Conservation (phyloP, 2,113 vertebrate species). For the Actenoides hombroni region DNA sequence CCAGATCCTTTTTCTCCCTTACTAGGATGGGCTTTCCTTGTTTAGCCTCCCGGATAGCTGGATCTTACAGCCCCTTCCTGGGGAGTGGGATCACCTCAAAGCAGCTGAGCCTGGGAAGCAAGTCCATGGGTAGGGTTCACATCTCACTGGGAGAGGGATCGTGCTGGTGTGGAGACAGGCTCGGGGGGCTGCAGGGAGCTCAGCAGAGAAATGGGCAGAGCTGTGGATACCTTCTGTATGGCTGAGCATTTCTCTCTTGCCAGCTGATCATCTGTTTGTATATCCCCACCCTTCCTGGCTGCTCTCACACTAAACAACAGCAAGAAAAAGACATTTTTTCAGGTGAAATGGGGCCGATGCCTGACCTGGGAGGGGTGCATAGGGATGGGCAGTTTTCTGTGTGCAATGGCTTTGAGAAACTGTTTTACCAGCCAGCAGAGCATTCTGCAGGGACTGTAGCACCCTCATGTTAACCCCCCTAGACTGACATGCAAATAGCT, state of each 20-base stretch:
- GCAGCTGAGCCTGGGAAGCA: neutral
- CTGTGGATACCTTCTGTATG: neutral
- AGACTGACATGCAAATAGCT: rapidly evolving
- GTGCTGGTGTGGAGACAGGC: rapidly evolving
- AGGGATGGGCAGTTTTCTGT: neutral
- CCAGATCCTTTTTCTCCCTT: neutral
- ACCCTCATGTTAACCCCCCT: neutral
- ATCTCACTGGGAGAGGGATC: rapidly evolving
- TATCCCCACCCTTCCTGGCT: neutral
- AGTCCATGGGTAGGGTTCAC: rapidly evolving
- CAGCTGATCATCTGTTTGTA: neutral
- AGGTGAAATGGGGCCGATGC: neutral
- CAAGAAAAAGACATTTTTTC: neutral
- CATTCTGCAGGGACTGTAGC: neutral
- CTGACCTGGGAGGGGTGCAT: neutral
- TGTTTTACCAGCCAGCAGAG: neutral
- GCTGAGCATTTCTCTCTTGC: neutral
- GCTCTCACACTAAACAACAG: neutral
- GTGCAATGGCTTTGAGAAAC: neutral
- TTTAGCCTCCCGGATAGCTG: neutral
- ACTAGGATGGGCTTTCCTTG: constrained; percentile 14
- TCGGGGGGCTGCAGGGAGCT: neutral
- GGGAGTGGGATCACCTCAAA: neutral
- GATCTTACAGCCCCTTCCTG: neutral
- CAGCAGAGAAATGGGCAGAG: rapidly evolving